Base-by-base conservation (phyloP, 2,797 vertebrate species). In the Acropternis orthonyx region DNA sequence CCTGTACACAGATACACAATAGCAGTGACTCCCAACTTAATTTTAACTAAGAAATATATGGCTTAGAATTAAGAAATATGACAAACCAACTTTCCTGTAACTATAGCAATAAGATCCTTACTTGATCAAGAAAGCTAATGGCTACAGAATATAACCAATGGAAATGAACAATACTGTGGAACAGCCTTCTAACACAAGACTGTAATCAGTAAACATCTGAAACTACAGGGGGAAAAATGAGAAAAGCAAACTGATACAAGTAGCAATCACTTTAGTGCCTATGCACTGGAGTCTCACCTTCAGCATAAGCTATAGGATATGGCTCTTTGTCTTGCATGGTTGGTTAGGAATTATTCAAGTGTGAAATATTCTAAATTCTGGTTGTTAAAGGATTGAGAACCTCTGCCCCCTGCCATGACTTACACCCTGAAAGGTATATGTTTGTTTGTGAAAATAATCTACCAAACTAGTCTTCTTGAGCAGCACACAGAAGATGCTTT, bases 331-430 rank as follows among this genome's bases (percentile, higher is more conserved):
- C 92, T 97, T 96, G 95, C 93, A 95, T 0, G 32, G 80, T 67
- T 82, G 76, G 69, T 97, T 96, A 96, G 90, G 95, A 98, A 83
- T 97, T 97, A 97, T 91, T 98, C 94, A 89, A 91, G 90, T 96
- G 94, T 97, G 91, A 98, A 98, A 98, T 98, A 97, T 95, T 97
- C 94, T 96, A 96, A 97, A 97, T 97, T 97, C 95, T 95, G 75
- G 81, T 96, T 97, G 93, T 96, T 97, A 98, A 95, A 97, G 96
- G 94, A 97, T 44, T 85, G 95, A 96, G 94, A 54, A 23, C 6
- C 37, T 51, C 37, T 43, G 30, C 6, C 12, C 10, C 5, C n/a
- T 44, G 27, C 36, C 75, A 46, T 10, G 65, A 72, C 27, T 76
- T 79, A 67, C 19, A 61, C 14, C 18, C 44, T 49, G 27, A 54